Base-by-base conservation (phyloP, 2,888 invertebrate genomes). In the Molanna angustata region DNA sequence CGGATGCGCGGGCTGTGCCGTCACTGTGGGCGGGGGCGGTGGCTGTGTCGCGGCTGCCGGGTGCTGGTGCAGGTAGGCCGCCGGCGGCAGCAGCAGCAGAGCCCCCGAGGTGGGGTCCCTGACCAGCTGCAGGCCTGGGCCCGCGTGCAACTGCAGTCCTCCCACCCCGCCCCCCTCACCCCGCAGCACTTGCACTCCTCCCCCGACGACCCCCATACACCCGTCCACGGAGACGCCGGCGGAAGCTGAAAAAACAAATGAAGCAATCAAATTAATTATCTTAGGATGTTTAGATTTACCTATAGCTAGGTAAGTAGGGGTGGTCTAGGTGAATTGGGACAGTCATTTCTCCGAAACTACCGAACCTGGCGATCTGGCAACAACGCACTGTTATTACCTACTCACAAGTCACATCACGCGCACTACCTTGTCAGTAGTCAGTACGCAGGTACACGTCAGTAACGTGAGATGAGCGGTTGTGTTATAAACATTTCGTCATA, bases 71-170 rank as follows among this genome's bases (percentile, higher is more conserved):
- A 49, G 42, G 35, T 49, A 49, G 41, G 49, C 33, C 14, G 88
- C 45, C 16, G 88, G 82, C 41, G 90, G 90, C 62, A 91, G 78
- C 59, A 91, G 82, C 60, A 91, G 80, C 56, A 91, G 78, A 62
- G 90, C 90, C 39, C 93, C 92, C 3, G 88, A 89, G 17, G 86
- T 80, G 27, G 92, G 89, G 68, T 94, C 94, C 59, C 93, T 82
- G 47, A 90, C 87, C 65, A 94, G 79, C 73, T 93, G 93, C 19
- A 55, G 43, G 4, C 51, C 44, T 18, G 33, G 47, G 31, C 22
- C 49, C 6, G 35, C 31, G 39, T 43, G 17, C 14, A 49, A 9
- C 35, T 49, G 49, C 33, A 49, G 42, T 1, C 49, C 49, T 2
- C 88, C 83, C n/a, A n/a, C n/a, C 64, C 82, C 65, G 53, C 74